Conservation (phyloP, 1,140 invertebrate genomes). For the Zaprionus taronus region DNA sequence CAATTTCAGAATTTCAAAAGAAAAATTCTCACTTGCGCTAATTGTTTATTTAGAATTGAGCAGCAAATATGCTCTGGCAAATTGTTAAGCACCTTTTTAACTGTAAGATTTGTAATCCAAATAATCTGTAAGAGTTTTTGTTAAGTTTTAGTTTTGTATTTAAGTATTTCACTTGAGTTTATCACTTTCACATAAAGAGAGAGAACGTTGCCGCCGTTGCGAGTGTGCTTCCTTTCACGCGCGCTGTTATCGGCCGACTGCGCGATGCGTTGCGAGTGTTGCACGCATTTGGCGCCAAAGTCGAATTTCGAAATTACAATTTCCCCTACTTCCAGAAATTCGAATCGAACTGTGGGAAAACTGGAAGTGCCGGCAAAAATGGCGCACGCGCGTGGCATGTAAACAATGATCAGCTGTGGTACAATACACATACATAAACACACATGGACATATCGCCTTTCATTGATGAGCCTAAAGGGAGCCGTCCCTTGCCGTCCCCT, state of each 20-base stretch:
- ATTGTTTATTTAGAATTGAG: neutral
- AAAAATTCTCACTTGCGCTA: neutral
- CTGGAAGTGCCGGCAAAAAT: constrained; percentile 55
- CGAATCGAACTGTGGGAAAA: constrained; percentile 41
- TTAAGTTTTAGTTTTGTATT: neutral
- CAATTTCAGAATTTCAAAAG: neutral
- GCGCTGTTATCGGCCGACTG: constrained; percentile 59
- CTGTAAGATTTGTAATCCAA: neutral
- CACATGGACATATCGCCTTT: constrained; percentile 12
- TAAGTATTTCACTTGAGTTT: neutral
- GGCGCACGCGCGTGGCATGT: constrained; percentile 58
- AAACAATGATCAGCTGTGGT: constrained; percentile 69
- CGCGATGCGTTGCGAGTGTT: constrained; percentile 6
- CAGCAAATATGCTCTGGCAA: neutral
- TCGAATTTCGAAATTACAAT: constrained; percentile 33
- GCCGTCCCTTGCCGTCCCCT: neutral
- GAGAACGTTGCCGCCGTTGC: neutral
- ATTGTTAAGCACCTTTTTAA: constrained; percentile 1
- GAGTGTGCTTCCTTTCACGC: constrained; percentile 48
- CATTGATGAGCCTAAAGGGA: constrained; percentile 46
- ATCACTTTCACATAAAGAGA: neutral
- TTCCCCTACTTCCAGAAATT: constrained; percentile 67
- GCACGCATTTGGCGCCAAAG: constrained; percentile 64
- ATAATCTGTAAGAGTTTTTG: neutral
- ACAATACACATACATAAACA: neutral